Base-by-base conservation (phyloP, 1,140 invertebrate species). In the Wiebesia pumilae region DNA sequence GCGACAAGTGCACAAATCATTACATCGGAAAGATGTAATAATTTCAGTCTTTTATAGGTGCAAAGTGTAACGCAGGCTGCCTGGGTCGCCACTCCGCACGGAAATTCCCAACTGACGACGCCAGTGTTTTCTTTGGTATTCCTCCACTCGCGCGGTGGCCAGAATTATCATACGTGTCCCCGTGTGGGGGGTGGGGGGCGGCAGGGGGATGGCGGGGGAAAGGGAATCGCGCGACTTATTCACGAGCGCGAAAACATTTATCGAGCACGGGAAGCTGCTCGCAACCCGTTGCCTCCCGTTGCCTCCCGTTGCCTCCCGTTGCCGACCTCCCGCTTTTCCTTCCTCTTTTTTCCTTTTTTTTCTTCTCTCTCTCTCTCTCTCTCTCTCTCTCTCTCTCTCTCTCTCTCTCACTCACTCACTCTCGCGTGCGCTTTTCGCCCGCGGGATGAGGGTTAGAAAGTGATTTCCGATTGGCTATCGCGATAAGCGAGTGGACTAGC, bases 1-100 rank as follows among this genome's bases (percentile, higher is more conserved):
- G 40, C 24, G 38, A 75, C 33, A 43, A 43, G 71, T 75, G 19
- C 24, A 75, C 43, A 43, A 75, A 75, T 75, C 71, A 75, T 75
- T 43, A n/a, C 27, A 75, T 75, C 38, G 43, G 10, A 75, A 43
- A 43, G 67, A 75, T 43, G 71, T 43, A 43, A 75, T 75, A 75
- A 43, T 75, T 75, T 75, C 40, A 75, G 21, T 43, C 0, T 75
- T 43, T 43, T 43, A 75, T 43, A 43, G 24, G 0, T 3, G 24
- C 35, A 43, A 75, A 75, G 38, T 40, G 40, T 75, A 75, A 73
- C 69, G 12, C 27, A n/a, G n/a, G n/a, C n/a, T n/a, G n/a, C n/a
- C n/a, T n/a, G n/a, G n/a, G n/a, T 75, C 33, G 38, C 38, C 6
- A 38, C n/a, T 75, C 71, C 24, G 27, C 35, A 14, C 12, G 43